These are phyloP conservation scores for Mycalesis mineus DNA, from an alignment of 2,888 invertebrate genomes.

Conservation along the genomic window DNA sequence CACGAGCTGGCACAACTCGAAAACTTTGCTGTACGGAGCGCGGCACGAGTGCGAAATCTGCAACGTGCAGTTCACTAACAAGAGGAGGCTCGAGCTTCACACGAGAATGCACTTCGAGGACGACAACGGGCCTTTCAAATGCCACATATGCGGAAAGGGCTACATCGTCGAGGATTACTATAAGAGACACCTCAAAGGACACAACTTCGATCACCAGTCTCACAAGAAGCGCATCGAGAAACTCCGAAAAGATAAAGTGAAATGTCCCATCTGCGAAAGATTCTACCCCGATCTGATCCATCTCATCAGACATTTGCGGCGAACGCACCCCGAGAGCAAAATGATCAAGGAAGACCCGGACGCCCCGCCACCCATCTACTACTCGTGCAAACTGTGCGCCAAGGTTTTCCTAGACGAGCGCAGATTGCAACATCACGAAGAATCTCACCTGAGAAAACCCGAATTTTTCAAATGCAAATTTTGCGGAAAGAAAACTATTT, in stretches of 20 bases:
- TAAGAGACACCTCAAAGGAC: slow-evolving; percentile 71
- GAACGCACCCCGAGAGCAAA: slow-evolving; percentile 70
- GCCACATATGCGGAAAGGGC: slow-evolving; percentile 71
- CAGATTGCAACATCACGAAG: slow-evolving; percentile 57
- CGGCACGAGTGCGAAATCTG: slow-evolving; percentile 71
- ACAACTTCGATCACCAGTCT: slow-evolving; percentile 67
- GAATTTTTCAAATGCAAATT: slow-evolving; percentile 70
- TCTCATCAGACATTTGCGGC: slow-evolving; percentile 65
- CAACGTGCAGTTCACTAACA: slow-evolving; percentile 67
- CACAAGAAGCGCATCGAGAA: slow-evolving; percentile 64
- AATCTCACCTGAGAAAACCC: slow-evolving; percentile 62
- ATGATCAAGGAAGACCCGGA: slow-evolving; percentile 74
- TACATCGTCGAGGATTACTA: slow-evolving; percentile 73
- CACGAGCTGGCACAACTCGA: slow-evolving; percentile 65
- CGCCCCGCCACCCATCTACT: slow-evolving; percentile 58
- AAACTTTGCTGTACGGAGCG: slow-evolving; percentile 59
- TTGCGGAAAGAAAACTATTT: slow-evolving; percentile 65
- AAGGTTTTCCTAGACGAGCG: slow-evolving; percentile 62
- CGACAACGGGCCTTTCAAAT: slow-evolving; percentile 71
- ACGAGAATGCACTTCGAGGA: slow-evolving; percentile 71
- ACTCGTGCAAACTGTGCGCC: slow-evolving; percentile 67
- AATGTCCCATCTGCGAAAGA: slow-evolving; percentile 67
- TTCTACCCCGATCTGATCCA: slow-evolving; percentile 63
- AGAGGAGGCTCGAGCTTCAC: slow-evolving; percentile 66
- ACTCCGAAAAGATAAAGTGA: slow-evolving; percentile 62